Evolutionary conservation across 2,113 vertebrate species (phyloP), one percentile per base, ranked within the genome.

Genomic region (Colius striatus): DNA sequence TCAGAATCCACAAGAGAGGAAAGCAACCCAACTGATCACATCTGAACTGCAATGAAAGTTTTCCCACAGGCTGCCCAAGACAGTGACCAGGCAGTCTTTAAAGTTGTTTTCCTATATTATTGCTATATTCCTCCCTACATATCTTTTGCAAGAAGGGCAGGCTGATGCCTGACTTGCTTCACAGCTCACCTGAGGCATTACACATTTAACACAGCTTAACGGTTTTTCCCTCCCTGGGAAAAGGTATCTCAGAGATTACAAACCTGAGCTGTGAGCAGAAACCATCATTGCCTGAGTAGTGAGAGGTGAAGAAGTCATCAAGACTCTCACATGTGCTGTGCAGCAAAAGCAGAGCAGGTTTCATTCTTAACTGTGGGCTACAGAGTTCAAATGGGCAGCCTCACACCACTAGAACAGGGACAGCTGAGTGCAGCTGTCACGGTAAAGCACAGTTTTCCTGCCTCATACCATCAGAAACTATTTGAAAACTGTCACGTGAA

Each of bases 211-310:
- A 13, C 2, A 27, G 71, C 38, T 85, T 68, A 94, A 38, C 3
- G 54, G 30, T 5, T 16, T 16, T 72, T 38, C 57, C 43, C 34
- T 89, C 53, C 27, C 29, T 2, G 29, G 23, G 21, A 38, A 36
- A 72, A 0, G 10, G 66, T 9, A 65, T 27, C 54, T 30, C 30
- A 15, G 51, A 57, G 58, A 30, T n/a, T 18, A 62, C 41, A 88
- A 15, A 68, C 53, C 13, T 50, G n/a, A 3, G 15, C 26, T 12
- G 15, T 1, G 5, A 45, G 5, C 50, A 36, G 67, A 76, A 53
- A 23, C 0, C 1, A 55, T 15, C 14, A 10, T 48, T 26, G 54
- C 53, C 51, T 30, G 26, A 32, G 41, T 2, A 38, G 22, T 4
- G 5, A 9, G 21, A 23, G 41, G 2, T 10, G 34, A 38, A 38